These are phyloP conservation scores for Cephus pygmeus DNA, from an alignment of 2,888 invertebrate species.

Conservation along the genomic window DNA sequence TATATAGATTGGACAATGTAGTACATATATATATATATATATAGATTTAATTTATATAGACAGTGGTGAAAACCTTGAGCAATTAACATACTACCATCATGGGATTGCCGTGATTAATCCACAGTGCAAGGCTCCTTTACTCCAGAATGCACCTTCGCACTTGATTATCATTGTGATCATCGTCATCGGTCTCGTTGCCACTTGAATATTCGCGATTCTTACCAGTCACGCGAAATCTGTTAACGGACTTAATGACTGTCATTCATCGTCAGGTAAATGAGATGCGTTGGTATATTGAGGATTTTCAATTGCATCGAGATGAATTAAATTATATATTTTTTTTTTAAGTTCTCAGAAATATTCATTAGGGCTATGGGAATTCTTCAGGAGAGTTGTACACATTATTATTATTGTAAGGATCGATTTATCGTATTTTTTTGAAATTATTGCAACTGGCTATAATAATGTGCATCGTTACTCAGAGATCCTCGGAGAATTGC, in stretches of 20 bases:
- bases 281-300: not conserved
- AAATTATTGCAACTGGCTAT: not conserved
- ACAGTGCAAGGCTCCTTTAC: not conserved
- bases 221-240: not conserved
- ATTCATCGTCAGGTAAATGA: not conserved
- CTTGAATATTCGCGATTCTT: not conserved
- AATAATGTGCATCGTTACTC: not conserved
- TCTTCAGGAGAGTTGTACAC: no score
- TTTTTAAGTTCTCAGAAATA: not conserved
- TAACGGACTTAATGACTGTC: not conserved
- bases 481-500: not conserved
- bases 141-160: not conserved
- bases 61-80: not conserved
- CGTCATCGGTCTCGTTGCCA: not conserved
- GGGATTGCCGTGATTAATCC: not conserved
- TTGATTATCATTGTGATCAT: not conserved
- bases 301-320: not conserved
- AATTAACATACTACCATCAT: not conserved
- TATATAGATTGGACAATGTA: not conserved
- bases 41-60: not conserved
- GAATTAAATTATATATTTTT: not conserved
- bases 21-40: not conserved
- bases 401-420: not conserved
- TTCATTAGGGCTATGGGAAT: not conserved
- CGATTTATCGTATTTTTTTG: not conserved